Percentiles rank a stretch among this genome's conserved stretches.
These are phyloP conservation scores for Rosalia funebris DNA, from an alignment of 2,888 invertebrate genomes.

Conservation along the genomic window DNA sequence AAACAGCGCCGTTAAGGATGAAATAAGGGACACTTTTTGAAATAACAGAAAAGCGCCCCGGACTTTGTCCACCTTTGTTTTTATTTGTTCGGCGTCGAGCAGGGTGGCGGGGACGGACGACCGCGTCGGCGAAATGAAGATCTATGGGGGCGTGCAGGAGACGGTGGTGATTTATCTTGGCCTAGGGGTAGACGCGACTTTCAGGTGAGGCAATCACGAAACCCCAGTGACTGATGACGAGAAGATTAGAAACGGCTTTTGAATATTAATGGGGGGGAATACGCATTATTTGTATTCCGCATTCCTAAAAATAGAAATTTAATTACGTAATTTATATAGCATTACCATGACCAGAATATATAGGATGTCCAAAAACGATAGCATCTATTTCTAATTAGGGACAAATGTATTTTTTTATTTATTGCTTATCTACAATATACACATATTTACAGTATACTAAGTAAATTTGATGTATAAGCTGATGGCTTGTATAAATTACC, in stretches of 20 bases:
- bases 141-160: slow-evolving; percentile 28
- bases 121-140: slow-evolving; percentile 34
- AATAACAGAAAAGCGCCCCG: slow-evolving; percentile 37
- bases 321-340: too few species aligned
- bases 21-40: slow-evolving; percentile 40
- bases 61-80: slow-evolving; percentile 36
- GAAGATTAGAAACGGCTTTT: slow-evolving; percentile 22
- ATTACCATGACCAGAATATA: too few species aligned
- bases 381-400: too few species aligned
- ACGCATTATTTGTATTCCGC: not conserved
- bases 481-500: too few species aligned
- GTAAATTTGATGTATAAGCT: too few species aligned
- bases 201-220: slow-evolving; percentile 21
- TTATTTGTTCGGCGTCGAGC: slow-evolving; percentile 35
- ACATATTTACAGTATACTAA: too few species aligned
- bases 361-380: too few species aligned
- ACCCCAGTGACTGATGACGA: slow-evolving; percentile 23
- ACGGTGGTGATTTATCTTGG: slow-evolving; percentile 22
- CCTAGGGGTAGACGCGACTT: slow-evolving; percentile 12
- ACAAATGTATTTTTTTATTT: too few species aligned
- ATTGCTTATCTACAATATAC: too few species aligned
- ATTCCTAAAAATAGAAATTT: not conserved
- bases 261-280: slow-evolving; percentile 16
- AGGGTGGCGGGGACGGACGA: slow-evolving; percentile 17
- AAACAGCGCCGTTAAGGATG: slow-evolving; percentile 41